phyloP scores from a whole-genome alignment of 2,113 vertebrate genomes.

The Baryphthengus martii region DNA sequence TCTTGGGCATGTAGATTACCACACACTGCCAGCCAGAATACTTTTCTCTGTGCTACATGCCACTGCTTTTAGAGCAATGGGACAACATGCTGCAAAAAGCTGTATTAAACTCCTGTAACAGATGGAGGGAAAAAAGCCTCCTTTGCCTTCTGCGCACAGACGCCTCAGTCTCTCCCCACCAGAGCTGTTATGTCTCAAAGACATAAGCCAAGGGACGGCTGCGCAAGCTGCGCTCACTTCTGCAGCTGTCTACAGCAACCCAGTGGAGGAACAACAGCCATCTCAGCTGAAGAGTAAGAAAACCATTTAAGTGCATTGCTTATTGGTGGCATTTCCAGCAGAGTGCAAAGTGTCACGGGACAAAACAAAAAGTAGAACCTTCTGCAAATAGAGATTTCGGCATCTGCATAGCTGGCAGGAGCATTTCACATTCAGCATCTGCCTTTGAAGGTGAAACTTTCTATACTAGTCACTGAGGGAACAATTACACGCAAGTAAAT shows the following conservation, averaged over 20 bases:
- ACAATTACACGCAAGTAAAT: slow-evolving; percentile 15
- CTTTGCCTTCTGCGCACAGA: neutral
- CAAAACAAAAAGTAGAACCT: neutral
- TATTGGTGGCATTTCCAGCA: neutral
- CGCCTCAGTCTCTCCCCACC: neutral
- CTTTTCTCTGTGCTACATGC: neutral
- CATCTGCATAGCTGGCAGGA: neutral
- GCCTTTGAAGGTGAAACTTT: neutral
- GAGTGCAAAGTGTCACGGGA: neutral
- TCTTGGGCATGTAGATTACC: neutral
- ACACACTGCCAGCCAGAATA: neutral
- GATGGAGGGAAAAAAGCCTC: neutral
- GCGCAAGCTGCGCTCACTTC: slow-evolving; percentile 1
- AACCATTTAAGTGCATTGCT: neutral
- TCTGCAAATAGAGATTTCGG: neutral
- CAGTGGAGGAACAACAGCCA: neutral
- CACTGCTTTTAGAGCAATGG: neutral
- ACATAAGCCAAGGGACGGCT: slow-evolving; percentile 3
- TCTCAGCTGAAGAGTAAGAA: neutral
- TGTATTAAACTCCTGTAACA: neutral
- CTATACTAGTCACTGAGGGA: neutral
- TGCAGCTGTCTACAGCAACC: neutral
- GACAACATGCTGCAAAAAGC: neutral
- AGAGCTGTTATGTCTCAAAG: slow-evolving; percentile 1
- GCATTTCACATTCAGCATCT: neutral